phyloP scores from a whole-genome alignment of 2,113 vertebrate species.

The Ursus arctos region DNA sequence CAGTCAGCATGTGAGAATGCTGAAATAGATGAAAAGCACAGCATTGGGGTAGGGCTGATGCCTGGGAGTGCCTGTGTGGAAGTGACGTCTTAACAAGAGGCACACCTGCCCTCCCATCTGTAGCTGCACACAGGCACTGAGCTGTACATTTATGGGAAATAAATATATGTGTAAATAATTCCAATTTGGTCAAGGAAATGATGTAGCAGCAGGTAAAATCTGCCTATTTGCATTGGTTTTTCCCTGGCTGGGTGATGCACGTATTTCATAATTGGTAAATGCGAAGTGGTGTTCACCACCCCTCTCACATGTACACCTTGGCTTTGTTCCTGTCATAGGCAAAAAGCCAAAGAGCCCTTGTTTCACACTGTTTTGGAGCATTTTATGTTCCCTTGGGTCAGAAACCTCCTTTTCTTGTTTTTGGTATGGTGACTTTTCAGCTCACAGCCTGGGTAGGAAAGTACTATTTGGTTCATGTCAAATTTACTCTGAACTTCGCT shows the following conservation, averaged over 20 bases:
- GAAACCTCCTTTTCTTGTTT: conserved; percentile 38
- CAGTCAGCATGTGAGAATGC: not conserved
- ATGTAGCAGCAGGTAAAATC: not conserved
- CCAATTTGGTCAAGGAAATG: not conserved
- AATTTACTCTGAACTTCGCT: conserved; percentile 25
- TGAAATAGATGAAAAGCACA: not conserved
- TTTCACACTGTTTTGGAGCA: not conserved
- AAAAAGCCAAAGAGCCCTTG: not conserved
- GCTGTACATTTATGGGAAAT: not conserved
- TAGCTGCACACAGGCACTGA: not conserved
- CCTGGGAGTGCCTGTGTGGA: no score
- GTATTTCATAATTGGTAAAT: not conserved
- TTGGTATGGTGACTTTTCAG: not conserved
- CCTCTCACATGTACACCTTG: not conserved
- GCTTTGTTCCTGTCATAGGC: not conserved
- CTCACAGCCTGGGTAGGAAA: not conserved
- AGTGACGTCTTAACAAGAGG: not conserved
- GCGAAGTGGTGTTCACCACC: not conserved
- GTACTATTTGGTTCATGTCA: conserved; percentile 47
- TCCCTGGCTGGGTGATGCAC: not conserved
- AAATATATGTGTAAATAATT: not conserved
- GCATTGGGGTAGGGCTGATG: not conserved
- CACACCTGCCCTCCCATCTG: not conserved
- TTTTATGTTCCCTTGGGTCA: not conserved
- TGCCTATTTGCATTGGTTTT: not conserved